Evolutionary conservation across 2,797 vertebrate species (phyloP).

Genomic region (Orientallactaga sibirica): DNA sequence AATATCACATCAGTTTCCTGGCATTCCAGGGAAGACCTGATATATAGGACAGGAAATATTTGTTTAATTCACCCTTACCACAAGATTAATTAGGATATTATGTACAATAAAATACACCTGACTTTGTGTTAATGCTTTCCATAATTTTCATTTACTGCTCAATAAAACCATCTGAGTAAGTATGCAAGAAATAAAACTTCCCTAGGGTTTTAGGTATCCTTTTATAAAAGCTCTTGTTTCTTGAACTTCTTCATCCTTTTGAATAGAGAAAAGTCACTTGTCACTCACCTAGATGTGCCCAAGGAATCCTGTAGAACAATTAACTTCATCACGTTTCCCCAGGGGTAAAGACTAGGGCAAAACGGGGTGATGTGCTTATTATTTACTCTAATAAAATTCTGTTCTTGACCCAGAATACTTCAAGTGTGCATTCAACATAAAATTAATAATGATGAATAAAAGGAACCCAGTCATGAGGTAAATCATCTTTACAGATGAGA

Average conservation of each 20-base stretch:
- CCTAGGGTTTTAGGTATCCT: not conserved
- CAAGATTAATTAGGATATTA: slow-evolving; percentile 1
- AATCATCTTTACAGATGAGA: not conserved
- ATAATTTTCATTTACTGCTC: slow-evolving; percentile 40
- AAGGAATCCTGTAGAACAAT: not conserved
- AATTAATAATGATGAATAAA: slow-evolving; percentile 16
- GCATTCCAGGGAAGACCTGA: not conserved
- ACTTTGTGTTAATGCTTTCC: not conserved
- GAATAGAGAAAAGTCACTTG: not conserved
- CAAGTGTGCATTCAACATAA: not conserved
- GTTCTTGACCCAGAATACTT: not conserved
- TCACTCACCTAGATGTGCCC: not conserved
- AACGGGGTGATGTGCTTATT: accelerated
- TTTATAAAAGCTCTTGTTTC: not conserved
- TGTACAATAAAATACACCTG: slow-evolving; percentile 23
- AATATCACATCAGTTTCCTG: not conserved
- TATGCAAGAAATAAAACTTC: not conserved
- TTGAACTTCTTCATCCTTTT: not conserved
- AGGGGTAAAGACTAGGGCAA: not conserved
- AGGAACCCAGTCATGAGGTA: not conserved
- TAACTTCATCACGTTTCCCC: not conserved
- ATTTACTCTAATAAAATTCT: not conserved
- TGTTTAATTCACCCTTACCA: slow-evolving; percentile 2
- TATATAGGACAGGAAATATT: slow-evolving; percentile 4
- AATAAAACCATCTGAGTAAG: not conserved